These are phyloP conservation scores for Rhegmatorhina hoffmannsi DNA, from an alignment of 2,113 vertebrate genomes.

Conservation along the genomic window DNA sequence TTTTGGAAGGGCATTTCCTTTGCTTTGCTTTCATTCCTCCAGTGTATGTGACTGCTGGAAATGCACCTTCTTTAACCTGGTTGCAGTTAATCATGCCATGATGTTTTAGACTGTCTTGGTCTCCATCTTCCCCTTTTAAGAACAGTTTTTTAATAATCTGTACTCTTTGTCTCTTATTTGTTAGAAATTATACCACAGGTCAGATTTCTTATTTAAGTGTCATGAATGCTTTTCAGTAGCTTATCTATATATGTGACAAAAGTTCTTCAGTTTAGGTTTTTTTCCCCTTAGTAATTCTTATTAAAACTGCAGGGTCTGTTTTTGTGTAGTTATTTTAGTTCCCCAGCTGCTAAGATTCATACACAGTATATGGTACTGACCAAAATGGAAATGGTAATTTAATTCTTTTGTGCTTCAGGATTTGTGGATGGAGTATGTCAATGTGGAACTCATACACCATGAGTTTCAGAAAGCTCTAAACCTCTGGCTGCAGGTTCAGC, in stretches of 20 bases:
- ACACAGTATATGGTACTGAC: not conserved
- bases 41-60: not conserved
- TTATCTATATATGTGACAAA: not conserved
- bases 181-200: fast-evolving
- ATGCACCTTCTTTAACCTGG: not conserved
- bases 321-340: not conserved
- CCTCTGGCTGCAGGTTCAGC: conserved; percentile 84
- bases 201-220: not conserved
- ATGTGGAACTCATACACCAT: conserved; percentile 86
- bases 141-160: not conserved
- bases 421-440: conserved; percentile 92
- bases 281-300: fast-evolving
- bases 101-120: not conserved
- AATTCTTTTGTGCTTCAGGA: conserved; percentile 73
- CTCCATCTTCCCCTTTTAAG: not conserved
- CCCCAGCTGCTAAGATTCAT: not conserved
- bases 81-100: not conserved
- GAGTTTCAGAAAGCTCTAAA: conserved; percentile 85
- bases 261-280: not conserved
- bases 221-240: not conserved
- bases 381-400: not conserved
- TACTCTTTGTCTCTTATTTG: not conserved
- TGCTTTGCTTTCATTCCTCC: not conserved
- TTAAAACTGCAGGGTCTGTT: not conserved
- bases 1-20: not conserved